phyloP scores from a whole-genome alignment of 1,140 invertebrate species.

The Teleogryllus occipitalis region DNA sequence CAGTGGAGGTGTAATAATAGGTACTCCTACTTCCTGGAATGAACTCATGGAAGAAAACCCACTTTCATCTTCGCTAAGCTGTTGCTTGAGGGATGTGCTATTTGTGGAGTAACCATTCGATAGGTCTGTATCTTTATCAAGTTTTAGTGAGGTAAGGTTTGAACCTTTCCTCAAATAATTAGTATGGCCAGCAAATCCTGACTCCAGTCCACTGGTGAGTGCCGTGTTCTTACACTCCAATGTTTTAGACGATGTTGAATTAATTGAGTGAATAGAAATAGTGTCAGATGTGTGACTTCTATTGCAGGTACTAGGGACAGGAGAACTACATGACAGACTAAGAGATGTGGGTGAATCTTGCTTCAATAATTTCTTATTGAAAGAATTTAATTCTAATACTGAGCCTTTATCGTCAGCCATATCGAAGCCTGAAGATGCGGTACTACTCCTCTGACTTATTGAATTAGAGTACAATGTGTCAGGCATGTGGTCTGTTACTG shows the following conservation, averaged over 20 bases:
- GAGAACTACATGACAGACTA: background rate
- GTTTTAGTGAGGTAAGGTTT: background rate
- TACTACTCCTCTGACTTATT: slow-evolving; percentile 2
- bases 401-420: background rate
- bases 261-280: background rate
- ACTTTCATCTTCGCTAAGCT: slow-evolving; percentile 62
- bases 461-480: background rate
- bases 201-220: slow-evolving; percentile 7
- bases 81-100: slow-evolving; percentile 23
- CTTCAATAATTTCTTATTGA: background rate
- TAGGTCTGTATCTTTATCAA: no score
- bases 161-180: background rate
- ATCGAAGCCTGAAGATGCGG: background rate
- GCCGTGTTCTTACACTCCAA: slow-evolving; percentile 1
- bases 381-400: background rate
- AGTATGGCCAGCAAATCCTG: slow-evolving; percentile 8
- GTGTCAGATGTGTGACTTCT: background rate
- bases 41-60: slow-evolving; percentile 75
- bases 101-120: background rate
- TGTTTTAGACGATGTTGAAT: background rate
- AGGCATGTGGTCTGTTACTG: background rate
- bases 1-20: slow-evolving; percentile 32
- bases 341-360: background rate
- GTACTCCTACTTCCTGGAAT: slow-evolving; percentile 66
- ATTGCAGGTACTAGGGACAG: background rate